Conservation (phyloP, 2,113 vertebrate genomes). For the Mungos mungo region DNA sequence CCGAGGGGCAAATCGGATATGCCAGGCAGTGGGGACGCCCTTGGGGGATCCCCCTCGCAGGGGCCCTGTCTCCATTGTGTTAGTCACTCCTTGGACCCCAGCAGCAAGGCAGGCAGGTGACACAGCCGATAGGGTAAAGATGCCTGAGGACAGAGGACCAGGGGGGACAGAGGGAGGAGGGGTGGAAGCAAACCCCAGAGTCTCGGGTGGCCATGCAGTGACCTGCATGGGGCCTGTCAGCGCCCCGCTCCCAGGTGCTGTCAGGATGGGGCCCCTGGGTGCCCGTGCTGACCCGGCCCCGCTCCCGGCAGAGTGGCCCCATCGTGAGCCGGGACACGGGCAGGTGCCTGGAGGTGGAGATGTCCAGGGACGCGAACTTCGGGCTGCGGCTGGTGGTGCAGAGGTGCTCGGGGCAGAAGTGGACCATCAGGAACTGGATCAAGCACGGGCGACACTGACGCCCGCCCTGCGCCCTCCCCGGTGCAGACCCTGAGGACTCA, state of each 20-base stretch:
- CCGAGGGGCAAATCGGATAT: accelerated
- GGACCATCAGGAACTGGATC: constrained; percentile 99
- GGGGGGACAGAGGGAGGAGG: neutral
- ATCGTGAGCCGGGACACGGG: constrained; percentile 97
- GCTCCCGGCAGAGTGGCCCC: constrained; percentile 90
- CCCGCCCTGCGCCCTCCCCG: neutral
- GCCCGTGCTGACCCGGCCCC: neutral
- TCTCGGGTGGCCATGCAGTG: neutral
- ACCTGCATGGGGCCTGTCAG: neutral
- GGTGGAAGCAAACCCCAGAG: neutral
- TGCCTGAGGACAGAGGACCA: no score
- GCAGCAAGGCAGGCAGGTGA: neutral
- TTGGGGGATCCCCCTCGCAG: accelerated
- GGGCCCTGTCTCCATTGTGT: neutral
- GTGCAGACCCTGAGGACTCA: neutral
- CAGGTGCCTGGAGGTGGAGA: constrained; percentile 97
- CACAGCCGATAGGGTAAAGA: neutral
- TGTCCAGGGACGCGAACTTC: constrained; percentile 98
- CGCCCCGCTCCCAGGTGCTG: accelerated
- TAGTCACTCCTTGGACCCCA: neutral
- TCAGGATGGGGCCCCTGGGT: accelerated
- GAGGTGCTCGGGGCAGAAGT: constrained; percentile 98
- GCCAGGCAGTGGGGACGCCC: neutral
- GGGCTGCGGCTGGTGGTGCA: constrained; percentile 96
- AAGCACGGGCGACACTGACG: constrained; percentile 92